These are phyloP conservation scores for Crenuchus spilurus DNA, from an alignment of 2,797 vertebrate species.

Conservation along the genomic window DNA sequence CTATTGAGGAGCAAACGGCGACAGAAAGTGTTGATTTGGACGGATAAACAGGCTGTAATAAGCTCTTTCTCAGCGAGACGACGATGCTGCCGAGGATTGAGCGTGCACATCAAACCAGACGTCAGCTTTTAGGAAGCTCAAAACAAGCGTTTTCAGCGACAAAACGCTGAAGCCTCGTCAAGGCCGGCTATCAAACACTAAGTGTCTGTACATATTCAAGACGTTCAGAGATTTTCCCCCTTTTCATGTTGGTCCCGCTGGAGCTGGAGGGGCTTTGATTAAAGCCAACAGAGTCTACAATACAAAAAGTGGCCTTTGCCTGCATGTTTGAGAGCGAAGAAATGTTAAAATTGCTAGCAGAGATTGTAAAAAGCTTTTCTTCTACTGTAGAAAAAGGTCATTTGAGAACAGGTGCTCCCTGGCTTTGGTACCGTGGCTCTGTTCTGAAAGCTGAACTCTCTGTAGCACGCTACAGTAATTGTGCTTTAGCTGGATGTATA, in stretches of 20 bases:
- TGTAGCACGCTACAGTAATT: background rate
- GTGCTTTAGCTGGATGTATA: background rate
- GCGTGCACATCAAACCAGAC: constrained; percentile 4
- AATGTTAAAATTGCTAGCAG: background rate
- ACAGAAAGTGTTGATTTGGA: background rate
- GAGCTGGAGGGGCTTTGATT: background rate
- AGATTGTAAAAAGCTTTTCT: background rate
- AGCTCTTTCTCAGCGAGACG: background rate
- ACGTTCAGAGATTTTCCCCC: too few species aligned
- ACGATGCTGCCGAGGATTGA: background rate
- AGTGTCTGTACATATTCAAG: background rate
- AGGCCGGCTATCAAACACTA: constrained; percentile 4
- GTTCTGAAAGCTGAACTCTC: background rate
- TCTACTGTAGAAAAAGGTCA: background rate
- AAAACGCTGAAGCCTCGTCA: constrained; percentile 30
- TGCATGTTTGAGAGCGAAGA: background rate
- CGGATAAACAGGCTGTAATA: constrained; percentile 25
- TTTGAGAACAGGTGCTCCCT: background rate
- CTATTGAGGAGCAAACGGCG: background rate
- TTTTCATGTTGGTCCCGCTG: background rate
- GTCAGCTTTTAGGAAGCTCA: background rate
- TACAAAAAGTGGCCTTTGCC: background rate
- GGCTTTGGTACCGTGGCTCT: background rate
- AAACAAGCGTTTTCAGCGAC: background rate
- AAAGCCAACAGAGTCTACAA: background rate